phyloP scores from a whole-genome alignment of 1,140 invertebrate species.

The Drosophila watanabei region DNA sequence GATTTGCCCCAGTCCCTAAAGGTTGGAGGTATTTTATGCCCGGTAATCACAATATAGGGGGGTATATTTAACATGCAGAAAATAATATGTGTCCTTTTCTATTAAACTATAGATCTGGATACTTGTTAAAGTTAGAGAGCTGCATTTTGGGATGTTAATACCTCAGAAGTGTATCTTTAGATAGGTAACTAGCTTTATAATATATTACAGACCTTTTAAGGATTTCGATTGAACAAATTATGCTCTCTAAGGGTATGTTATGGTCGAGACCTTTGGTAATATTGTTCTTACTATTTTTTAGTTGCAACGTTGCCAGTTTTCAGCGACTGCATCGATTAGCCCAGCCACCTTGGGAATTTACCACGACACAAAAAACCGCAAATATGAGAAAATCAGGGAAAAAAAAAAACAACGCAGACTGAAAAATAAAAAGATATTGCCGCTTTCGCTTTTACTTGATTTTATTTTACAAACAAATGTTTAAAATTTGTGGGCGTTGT shows the following conservation, averaged over 20 bases:
- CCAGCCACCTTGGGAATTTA: slow-evolving; percentile 64
- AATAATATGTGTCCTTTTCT: not conserved
- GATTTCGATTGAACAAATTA: not conserved
- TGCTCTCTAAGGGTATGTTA: not conserved
- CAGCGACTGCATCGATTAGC: slow-evolving; percentile 73
- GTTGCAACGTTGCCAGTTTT: slow-evolving; percentile 65
- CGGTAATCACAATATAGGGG: not conserved
- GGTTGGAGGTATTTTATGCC: slow-evolving; percentile 3
- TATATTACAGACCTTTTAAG: not conserved
- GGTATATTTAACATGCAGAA: not conserved
- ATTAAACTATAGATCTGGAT: not conserved
- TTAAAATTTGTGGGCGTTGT: slow-evolving; percentile 71
- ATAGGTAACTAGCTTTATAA: not conserved
- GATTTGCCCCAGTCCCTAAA: slow-evolving; percentile 36
- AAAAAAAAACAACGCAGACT: slow-evolving; percentile 19
- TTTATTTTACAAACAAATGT: slow-evolving; percentile 57
- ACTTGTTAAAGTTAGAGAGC: not conserved
- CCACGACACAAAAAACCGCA: slow-evolving; percentile 56
- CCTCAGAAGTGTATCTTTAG: not conserved
- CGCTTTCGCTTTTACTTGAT: slow-evolving; percentile 72
- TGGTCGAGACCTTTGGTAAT: not conserved
- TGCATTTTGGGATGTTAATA: not conserved
- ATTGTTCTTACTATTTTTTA: slow-evolving; percentile 20
- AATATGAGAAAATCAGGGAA: slow-evolving; percentile 44
- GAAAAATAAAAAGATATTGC: slow-evolving; percentile 19